These are phyloP conservation scores for Lagothrix lagotricha DNA, from an alignment of 2,797 vertebrate species.

Conservation along the genomic window DNA sequence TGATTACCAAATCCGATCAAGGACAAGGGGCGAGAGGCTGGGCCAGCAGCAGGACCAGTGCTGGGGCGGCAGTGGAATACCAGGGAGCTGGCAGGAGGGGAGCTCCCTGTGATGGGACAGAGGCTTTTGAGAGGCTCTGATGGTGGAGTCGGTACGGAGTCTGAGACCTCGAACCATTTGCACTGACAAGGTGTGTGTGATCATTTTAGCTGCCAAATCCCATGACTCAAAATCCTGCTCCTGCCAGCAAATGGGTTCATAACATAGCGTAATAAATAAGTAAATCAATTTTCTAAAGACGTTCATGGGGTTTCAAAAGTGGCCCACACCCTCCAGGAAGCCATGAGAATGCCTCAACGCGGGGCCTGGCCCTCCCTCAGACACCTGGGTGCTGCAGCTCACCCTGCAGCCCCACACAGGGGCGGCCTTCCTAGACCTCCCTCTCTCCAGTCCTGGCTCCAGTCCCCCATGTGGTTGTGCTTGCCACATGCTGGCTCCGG, in stretches of 20 bases:
- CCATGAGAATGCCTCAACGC: too few relatives aligned
- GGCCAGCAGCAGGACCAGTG: background rate
- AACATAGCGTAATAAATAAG: background rate
- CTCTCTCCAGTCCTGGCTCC: background rate
- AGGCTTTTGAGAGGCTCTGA: background rate
- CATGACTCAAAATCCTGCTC: background rate
- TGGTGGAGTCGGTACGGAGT: accelerated
- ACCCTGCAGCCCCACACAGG: background rate
- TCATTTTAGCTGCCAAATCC: background rate
- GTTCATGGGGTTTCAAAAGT: background rate
- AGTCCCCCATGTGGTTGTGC: background rate
- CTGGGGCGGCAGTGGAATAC: accelerated
- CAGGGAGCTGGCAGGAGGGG: background rate
- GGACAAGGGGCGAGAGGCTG: background rate
- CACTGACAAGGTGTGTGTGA: background rate
- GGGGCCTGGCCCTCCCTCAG: background rate
- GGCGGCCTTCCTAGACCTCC: too few relatives aligned
- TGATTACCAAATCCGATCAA: background rate
- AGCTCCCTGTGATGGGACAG: background rate
- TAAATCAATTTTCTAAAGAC: background rate
- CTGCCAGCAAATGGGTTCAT: background rate
- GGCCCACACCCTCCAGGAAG: background rate
- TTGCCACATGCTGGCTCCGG: background rate
- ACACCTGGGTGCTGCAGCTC: too few relatives aligned
- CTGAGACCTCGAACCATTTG: background rate